These are phyloP conservation scores for Chloroclysta siterata DNA, from an alignment of 2,888 invertebrate species.

Conservation along the genomic window DNA sequence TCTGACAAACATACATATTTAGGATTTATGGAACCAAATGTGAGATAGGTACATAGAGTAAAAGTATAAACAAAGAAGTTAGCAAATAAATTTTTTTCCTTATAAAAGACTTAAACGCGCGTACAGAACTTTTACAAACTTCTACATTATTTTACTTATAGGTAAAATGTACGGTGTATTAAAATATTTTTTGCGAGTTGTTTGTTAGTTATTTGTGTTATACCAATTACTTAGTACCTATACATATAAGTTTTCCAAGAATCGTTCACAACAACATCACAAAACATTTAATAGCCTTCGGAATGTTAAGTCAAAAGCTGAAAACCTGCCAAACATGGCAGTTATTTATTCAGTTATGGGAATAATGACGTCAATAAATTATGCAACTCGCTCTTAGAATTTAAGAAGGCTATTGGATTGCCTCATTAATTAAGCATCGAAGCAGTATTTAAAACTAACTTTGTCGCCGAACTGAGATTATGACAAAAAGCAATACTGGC, in stretches of 20 bases:
- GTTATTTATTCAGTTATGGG: slow-evolving; percentile 23
- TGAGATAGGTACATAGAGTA: too few relatives aligned
- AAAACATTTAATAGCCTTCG: background rate
- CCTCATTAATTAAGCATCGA: slow-evolving; percentile 64
- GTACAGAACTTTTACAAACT: background rate
- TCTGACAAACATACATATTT: background rate
- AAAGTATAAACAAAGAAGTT: too few relatives aligned
- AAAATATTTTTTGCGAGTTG: too few relatives aligned
- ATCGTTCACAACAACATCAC: background rate
- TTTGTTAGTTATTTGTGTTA: too few relatives aligned
- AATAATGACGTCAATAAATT: slow-evolving; percentile 42
- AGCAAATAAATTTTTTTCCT: too few relatives aligned
- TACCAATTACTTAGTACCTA: too few relatives aligned
- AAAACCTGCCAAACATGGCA: slow-evolving; percentile 3
- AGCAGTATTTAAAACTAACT: slow-evolving; percentile 61
- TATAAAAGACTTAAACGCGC: slow-evolving; percentile 21
- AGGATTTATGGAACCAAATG: too few relatives aligned
- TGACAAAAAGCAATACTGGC: slow-evolving; percentile 74
- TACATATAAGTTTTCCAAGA: background rate
- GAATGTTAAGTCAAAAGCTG: slow-evolving; percentile 6
- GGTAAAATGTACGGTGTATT: too few relatives aligned
- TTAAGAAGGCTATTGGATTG: slow-evolving; percentile 51
- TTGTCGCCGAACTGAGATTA: slow-evolving; percentile 67
- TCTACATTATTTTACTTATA: background rate
- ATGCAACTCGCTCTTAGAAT: slow-evolving; percentile 42